Base-by-base conservation (phyloP, 2,888 invertebrate genomes). In the Ischnus inquisitorius region DNA sequence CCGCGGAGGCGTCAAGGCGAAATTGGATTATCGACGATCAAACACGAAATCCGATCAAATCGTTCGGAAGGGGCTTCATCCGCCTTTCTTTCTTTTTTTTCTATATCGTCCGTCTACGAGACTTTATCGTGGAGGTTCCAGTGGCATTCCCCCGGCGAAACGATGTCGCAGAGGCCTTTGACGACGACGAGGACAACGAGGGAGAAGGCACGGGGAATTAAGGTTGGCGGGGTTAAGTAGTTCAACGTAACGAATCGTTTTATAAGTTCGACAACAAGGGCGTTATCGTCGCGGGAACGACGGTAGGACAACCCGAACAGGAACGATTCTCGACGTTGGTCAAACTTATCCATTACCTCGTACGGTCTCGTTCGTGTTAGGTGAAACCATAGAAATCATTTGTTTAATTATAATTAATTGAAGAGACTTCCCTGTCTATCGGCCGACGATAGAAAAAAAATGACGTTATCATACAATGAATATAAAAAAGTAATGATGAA, bases 11-110 rank as follows among this genome's bases (percentile, higher is more conserved):
- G 86, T 87, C 87, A 87, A 78, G 85, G 76, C 82, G 81, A 90
- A 90, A 91, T 91, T 90, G 90, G 90, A 90, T 91, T 91, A 91
- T 88, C 89, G 87, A 88, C 89, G 90, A 90, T 90, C 87, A 88
- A 89, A 89, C 89, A 81, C 87, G 87, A 87, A 90, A 91, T 90
- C 90, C 88, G 89, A 90, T 90, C 87, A 91, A 90, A 90, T 90
- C 90, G 87, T 84, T 88, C 87, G 87, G 88, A 89, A 90, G 87
- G 87, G 90, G 90, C 89, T 91, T 90, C 89, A 86, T 88, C 86
- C 87, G 43, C 16, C 39, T 39, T 69, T 80, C 64, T 46, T 71
- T 16, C 16, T 25, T 46, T 28, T n/a, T 62, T 41, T 43, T 64
- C 69, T 51, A 68, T 74, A 72, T 57, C 76, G 57, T 39, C 68